Evolutionary conservation across 92 coral and sea anemone species (phyloP).

Genomic region (Muricea muricata): DNA sequence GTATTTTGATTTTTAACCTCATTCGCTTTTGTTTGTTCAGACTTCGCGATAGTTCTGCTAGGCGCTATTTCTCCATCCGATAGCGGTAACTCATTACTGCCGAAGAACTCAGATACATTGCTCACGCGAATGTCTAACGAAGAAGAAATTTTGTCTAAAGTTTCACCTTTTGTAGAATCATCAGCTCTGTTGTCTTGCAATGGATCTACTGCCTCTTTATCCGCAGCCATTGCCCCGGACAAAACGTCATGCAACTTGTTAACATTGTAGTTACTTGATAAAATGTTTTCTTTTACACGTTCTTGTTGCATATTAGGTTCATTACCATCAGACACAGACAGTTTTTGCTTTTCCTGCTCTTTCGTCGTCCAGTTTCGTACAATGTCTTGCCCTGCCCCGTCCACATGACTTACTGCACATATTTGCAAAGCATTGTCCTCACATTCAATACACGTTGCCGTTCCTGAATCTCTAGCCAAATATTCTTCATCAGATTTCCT

Average conservation of each 20-base stretch:
- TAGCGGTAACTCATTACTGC: not conserved
- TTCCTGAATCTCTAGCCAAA: not conserved
- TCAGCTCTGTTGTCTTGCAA: not conserved
- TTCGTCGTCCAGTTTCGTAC: not conserved
- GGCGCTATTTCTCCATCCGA: not conserved
- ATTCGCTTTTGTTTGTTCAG: not conserved
- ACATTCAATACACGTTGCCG: not conserved
- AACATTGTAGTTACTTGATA: not conserved
- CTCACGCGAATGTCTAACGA: not conserved
- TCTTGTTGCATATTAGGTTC: not conserved
- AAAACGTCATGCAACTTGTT: not conserved
- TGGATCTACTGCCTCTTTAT: not conserved
- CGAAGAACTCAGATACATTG: not conserved
- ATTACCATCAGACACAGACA: not conserved
- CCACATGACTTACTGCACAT: too few relatives aligned
- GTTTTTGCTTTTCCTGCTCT: not conserved
- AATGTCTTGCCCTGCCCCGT: too few relatives aligned
- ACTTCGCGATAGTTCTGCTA: not conserved
- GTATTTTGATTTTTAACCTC: not conserved
- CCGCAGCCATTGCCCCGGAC: not conserved
- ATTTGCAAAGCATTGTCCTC: too few relatives aligned
- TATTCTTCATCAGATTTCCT: not conserved
- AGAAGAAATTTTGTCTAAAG: not conserved
- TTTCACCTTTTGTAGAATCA: not conserved
- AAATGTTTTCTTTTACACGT: not conserved